Percentiles rank a stretch among this genome's conserved stretches.
These are phyloP conservation scores for Butorides virescens DNA, from an alignment of 2,113 vertebrate species.

Conservation along the genomic window DNA sequence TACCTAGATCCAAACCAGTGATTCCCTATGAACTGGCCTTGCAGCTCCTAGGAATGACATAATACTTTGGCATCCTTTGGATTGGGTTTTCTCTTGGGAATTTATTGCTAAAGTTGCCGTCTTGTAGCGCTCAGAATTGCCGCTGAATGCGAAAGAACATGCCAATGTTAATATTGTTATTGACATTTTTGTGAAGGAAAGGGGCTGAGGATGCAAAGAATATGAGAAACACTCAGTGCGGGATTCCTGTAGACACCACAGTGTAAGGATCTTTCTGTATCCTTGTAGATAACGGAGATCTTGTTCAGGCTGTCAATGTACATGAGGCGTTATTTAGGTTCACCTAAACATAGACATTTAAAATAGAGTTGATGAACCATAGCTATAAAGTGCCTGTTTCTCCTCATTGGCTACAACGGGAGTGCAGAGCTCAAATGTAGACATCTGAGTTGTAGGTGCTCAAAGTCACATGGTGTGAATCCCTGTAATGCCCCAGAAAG, in stretches of 20 bases:
- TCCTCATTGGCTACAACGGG: background rate
- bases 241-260: fast-evolving
- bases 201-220: background rate
- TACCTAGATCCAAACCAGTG: background rate
- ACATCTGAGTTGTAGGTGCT: background rate
- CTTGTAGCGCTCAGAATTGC: background rate
- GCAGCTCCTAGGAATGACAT: background rate
- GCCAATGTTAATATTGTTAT: background rate
- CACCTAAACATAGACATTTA: background rate
- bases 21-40: background rate
- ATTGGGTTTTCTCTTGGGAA: background rate
- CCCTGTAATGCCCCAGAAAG: background rate
- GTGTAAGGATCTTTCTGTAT: background rate
- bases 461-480: background rate
- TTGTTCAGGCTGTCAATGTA: background rate
- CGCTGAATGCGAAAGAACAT: background rate
- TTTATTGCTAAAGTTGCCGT: background rate
- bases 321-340: background rate
- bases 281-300: background rate
- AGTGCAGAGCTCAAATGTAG: background rate
- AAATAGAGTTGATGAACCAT: background rate
- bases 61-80: background rate
- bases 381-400: background rate
- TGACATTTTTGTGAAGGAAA: background rate
- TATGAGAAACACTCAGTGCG: background rate